phyloP scores from a whole-genome alignment of 2,888 invertebrate species.

The Troides helena region DNA sequence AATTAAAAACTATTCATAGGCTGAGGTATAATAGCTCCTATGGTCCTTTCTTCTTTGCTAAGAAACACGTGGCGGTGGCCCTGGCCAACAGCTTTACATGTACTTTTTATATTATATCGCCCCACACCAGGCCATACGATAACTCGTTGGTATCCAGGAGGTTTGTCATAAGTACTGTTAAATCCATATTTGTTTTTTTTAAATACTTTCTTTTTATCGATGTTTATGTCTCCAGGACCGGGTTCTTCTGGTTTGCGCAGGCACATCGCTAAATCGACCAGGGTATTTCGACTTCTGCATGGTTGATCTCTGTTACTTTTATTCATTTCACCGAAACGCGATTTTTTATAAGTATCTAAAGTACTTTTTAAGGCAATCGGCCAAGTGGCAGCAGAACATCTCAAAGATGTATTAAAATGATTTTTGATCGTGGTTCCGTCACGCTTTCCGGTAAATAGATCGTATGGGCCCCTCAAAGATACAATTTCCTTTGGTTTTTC shows the following conservation, averaged over 20 bases:
- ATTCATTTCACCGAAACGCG: constrained; percentile 62
- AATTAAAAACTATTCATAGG: constrained; percentile 64
- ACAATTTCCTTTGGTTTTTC: constrained; percentile 60
- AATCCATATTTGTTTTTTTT: constrained; percentile 52
- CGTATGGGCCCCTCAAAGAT: constrained; percentile 65
- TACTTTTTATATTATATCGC: constrained; percentile 47
- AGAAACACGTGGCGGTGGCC: constrained; percentile 64
- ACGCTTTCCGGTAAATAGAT: constrained; percentile 73
- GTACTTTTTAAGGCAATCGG: constrained; percentile 55
- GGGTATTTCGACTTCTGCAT: constrained; percentile 67
- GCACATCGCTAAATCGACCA: constrained; percentile 74
- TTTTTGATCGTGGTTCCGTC: constrained; percentile 76
- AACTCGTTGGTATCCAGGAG: constrained; percentile 56
- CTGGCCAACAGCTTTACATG: constrained; percentile 49
- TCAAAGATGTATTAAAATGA: constrained; percentile 62
- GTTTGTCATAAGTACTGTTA: constrained; percentile 63
- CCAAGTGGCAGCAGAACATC: constrained; percentile 58
- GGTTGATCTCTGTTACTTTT: constrained; percentile 56
- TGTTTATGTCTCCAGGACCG: constrained; percentile 71
- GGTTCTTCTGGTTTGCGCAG: constrained; percentile 71
- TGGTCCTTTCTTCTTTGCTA: constrained; percentile 58
- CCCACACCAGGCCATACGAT: constrained; percentile 71
- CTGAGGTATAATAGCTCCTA: constrained; percentile 54
- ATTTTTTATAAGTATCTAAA: constrained; percentile 56
- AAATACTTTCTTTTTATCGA: constrained; percentile 46